Percentiles rank a stretch among this genome's conserved stretches.
phyloP scores from a whole-genome alignment of 2,113 vertebrate species.

The Neomonachus schauinslandi region DNA sequence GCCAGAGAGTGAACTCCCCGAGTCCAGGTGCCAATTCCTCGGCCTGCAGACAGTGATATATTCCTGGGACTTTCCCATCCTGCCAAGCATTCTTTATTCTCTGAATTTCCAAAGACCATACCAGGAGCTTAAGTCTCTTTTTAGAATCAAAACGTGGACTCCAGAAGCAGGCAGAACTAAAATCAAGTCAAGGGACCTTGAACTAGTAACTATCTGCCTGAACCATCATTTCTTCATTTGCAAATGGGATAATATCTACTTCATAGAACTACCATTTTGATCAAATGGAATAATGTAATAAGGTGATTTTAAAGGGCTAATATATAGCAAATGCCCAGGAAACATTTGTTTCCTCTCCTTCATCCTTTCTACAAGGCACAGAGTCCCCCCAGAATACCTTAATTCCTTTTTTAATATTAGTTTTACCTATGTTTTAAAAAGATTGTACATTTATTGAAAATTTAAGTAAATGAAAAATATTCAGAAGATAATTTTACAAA shows the following conservation, averaged over 20 bases:
- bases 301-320: background rate
- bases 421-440: background rate
- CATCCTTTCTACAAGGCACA: background rate
- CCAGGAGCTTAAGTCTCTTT: background rate
- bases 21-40: background rate
- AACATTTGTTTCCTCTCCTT: background rate
- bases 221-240: background rate
- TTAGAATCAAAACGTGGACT: background rate
- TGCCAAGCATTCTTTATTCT: background rate
- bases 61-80: background rate
- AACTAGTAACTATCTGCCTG: background rate
- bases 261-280: background rate
- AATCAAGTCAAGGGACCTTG: background rate
- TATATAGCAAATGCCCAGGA: background rate
- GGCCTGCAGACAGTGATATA: background rate
- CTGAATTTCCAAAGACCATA: background rate
- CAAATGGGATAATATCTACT: background rate
- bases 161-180: background rate
- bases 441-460: background rate
- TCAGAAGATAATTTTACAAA: conserved; percentile 32
- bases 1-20: background rate
- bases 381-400: background rate
- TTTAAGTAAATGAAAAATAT: background rate
- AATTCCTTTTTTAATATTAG: background rate
- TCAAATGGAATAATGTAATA: background rate